A percentile compares a stretch with the other conserved stretches of the same genome.
These are phyloP conservation scores for Dysmachus trigonus DNA, from an alignment of 2,888 invertebrate genomes.

Conservation along the genomic window DNA sequence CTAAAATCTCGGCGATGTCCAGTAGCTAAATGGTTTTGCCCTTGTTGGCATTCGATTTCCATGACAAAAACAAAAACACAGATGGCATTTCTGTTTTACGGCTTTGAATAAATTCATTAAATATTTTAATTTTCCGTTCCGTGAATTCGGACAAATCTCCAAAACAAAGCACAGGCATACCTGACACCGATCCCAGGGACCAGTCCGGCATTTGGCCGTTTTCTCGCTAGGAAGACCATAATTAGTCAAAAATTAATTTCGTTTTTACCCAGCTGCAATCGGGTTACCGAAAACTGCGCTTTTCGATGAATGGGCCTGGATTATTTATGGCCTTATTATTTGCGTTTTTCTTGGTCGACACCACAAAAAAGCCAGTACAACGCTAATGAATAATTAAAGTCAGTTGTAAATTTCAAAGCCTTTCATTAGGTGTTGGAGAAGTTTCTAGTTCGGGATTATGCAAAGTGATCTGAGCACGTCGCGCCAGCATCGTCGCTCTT, in stretches of 20 bases:
- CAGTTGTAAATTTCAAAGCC: constrained; percentile 21
- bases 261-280: neutral
- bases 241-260: constrained; percentile 25
- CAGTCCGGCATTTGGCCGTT: neutral
- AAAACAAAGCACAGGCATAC: neutral
- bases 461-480: neutral
- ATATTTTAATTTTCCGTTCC: constrained; percentile 17
- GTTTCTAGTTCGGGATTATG: constrained; percentile 16
- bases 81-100: constrained; percentile 21
- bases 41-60: neutral
- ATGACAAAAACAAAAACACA: neutral
- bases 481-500: neutral
- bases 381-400: constrained; percentile 22
- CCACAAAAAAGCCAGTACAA: neutral
- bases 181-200: neutral
- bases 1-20: neutral
- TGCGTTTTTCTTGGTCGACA: neutral
- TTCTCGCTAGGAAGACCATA: neutral
- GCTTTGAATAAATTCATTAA: constrained; percentile 29
- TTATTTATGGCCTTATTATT: constrained; percentile 12
- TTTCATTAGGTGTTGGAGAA: constrained; percentile 17
- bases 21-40: constrained; percentile 20
- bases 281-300: neutral
- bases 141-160: neutral
- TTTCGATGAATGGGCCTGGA: neutral